A percentile compares a stretch with the other conserved stretches of the same genome.
Conservation (phyloP, 2,113 vertebrate genomes). For the Todiramphus chloris region DNA sequence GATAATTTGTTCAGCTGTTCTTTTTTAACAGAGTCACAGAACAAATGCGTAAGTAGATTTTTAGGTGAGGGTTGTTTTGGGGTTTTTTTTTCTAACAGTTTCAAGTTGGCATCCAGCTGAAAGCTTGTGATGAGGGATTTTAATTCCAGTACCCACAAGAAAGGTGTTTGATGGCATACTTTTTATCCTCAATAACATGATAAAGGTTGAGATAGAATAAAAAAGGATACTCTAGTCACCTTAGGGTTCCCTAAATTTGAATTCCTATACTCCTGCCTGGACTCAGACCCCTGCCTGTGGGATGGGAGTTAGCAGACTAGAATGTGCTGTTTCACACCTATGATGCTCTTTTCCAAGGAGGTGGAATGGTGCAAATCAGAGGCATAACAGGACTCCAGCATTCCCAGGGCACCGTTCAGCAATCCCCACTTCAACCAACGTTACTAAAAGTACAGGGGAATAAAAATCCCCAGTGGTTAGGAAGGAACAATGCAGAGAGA, state of each 20-base stretch:
- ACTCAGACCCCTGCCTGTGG: neutral
- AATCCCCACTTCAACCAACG: neutral
- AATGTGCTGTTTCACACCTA: neutral
- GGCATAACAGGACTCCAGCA: neutral
- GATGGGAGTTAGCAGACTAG: neutral
- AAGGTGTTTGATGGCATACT: neutral
- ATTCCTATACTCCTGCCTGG: neutral
- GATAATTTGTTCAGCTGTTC: conserved; percentile 74
- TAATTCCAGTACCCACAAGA: neutral
- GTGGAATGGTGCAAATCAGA: neutral
- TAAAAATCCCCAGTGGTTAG: neutral
- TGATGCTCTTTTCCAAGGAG: neutral
- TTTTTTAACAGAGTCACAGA: conserved; percentile 60
- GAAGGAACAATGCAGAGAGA: neutral
- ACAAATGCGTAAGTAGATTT: conserved; percentile 27
- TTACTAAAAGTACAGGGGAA: neutral
- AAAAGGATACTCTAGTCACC: neutral
- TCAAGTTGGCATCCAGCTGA: neutral
- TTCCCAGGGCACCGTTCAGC: neutral
- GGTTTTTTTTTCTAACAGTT: neutral
- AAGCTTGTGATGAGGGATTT: neutral
- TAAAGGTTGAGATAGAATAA: neutral
- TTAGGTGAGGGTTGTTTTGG: neutral
- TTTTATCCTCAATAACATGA: neutral
- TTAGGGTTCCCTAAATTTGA: neutral